A percentile compares a stretch with the other conserved stretches of the same genome.
Conservation (phyloP, 2,113 vertebrate species). For the Forbesichthys papilliferus region DNA sequence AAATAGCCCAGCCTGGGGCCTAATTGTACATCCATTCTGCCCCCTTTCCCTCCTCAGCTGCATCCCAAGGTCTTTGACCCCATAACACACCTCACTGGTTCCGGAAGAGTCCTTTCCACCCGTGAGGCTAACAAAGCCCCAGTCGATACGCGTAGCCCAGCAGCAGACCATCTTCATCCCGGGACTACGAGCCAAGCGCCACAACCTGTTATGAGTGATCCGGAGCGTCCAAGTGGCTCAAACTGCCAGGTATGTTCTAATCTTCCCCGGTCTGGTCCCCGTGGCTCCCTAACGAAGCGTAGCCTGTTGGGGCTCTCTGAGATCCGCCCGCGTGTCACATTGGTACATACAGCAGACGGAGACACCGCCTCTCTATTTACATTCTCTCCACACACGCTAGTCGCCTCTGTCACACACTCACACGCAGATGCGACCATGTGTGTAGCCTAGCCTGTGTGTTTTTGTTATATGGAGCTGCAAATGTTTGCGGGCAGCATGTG, state of each 20-base stretch:
- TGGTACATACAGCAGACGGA: constrained; percentile 29
- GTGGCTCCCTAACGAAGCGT: constrained; percentile 68
- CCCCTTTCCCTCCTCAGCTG: constrained; percentile 69
- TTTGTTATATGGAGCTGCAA: constrained; percentile 32
- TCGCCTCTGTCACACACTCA: constrained; percentile 7
- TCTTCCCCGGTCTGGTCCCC: constrained; percentile 56
- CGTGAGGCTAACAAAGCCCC: constrained; percentile 60
- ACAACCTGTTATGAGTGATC: constrained; percentile 72
- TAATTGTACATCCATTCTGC: constrained; percentile 75
- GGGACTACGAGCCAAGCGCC: constrained; percentile 72
- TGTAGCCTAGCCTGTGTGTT: constrained; percentile 7
- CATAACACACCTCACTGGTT: constrained; percentile 79
- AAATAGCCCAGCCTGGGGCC: constrained; percentile 70
- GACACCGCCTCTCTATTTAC: constrained; percentile 40
- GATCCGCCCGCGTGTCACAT: constrained; percentile 34
- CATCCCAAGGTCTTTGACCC: constrained; percentile 76
- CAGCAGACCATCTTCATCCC: constrained; percentile 67
- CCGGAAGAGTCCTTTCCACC: constrained; percentile 80
- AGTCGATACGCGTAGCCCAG: constrained; percentile 68
- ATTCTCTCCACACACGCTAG: constrained; percentile 39
- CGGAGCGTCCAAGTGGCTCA: constrained; percentile 69
- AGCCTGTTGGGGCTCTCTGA: constrained; percentile 53
- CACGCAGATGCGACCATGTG: background rate
- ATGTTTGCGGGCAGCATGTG: constrained; percentile 21
- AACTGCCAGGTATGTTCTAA: constrained; percentile 75